Conservation (phyloP, 1,140 invertebrate genomes). For the Diabrotica undecimpunctata region DNA sequence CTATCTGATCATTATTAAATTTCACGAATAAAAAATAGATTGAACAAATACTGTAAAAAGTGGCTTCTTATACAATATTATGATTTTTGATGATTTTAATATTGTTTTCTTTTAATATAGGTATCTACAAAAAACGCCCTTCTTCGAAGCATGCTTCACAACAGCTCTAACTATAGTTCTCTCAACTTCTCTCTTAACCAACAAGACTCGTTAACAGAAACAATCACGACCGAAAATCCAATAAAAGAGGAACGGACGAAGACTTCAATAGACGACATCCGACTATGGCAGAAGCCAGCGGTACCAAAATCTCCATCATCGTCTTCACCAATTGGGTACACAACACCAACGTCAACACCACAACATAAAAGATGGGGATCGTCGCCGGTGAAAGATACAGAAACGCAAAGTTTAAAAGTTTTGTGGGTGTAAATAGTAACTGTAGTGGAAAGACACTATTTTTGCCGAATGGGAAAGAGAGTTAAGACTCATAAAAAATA, state of each 20-base stretch:
- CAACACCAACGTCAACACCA: not conserved
- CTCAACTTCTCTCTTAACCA: conserved; percentile 15
- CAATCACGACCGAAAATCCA: conserved; percentile 6
- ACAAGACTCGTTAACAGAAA: not conserved
- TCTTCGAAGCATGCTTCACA: conserved; percentile 38
- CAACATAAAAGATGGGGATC: conserved; percentile 38
- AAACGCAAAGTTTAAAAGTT: conserved; percentile 31
- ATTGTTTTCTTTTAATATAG: conserved; percentile 13
- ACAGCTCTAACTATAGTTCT: conserved; percentile 22
- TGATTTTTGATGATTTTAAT: no score
- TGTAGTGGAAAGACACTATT: no score
- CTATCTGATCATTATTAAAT: no score
- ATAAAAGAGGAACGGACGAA: conserved; percentile 6
- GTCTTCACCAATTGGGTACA: not conserved
- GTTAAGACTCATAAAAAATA: no score
- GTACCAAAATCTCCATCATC: not conserved
- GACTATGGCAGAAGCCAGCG: conserved; percentile 35
- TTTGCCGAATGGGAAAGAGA: no score
- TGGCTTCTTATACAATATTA: no score
- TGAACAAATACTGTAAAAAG: no score
- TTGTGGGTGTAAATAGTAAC: conserved; percentile 37
- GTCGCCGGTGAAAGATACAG: conserved; percentile 26
- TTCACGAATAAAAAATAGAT: no score
- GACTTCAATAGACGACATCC: conserved; percentile 25
- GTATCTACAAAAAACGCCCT: conserved; percentile 34